phyloP scores from a whole-genome alignment of 2,113 vertebrate genomes.

The Amphiprion percula region DNA sequence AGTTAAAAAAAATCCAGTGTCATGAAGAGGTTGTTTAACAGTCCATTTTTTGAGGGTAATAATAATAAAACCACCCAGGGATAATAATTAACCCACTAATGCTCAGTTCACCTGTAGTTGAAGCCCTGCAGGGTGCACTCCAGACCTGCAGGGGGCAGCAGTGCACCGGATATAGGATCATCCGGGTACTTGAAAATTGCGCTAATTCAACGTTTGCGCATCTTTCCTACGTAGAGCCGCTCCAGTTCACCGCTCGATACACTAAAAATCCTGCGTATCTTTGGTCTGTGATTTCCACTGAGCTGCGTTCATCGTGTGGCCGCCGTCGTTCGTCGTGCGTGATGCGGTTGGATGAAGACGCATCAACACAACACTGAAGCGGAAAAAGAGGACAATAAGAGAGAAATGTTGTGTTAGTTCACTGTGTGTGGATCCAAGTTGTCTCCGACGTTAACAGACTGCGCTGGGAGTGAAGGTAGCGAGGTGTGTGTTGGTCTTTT shows the following conservation, averaged over 20 bases:
- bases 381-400: conserved; percentile 19
- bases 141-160: conserved; percentile 34
- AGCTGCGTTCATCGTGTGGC: conserved; percentile 56
- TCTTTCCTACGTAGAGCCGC: conserved; percentile 38
- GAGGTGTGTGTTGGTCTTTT: conserved; percentile 9
- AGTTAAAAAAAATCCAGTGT: no score
- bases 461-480: conserved; percentile 33
- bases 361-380: conserved; percentile 14
- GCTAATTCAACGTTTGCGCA: conserved; percentile 47
- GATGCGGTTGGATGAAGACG: conserved; percentile 31
- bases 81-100: no score
- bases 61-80: no score
- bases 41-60: no score
- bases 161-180: conserved; percentile 23
- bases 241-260: fast-evolving
- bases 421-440: neutral
- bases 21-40: no score
- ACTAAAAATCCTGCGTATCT: neutral
- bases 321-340: conserved; percentile 51
- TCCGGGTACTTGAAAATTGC: conserved; percentile 59
- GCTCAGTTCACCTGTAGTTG: no score
- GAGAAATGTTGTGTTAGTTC: conserved; percentile 63
- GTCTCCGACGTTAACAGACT: neutral
- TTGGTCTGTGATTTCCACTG: conserved; percentile 28
- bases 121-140: neutral